Evolutionary conservation across 2,888 invertebrate genomes (phyloP).

Genomic region (Acronicta psi): DNA sequence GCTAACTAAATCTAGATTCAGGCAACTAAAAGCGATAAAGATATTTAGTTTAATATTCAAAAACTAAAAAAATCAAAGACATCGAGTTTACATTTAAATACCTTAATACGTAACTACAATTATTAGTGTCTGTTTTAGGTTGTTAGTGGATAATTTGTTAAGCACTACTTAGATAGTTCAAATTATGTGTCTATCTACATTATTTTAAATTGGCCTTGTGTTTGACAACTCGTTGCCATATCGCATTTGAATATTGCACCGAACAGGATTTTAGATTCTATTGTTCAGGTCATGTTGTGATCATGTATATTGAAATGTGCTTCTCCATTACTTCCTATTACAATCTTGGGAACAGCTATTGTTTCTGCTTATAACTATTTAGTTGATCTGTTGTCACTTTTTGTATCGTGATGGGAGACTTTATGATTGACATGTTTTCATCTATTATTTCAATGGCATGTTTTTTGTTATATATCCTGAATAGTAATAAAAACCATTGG

Average conservation of each 20-base stretch:
- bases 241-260: constrained; percentile 75
- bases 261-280: constrained; percentile 69
- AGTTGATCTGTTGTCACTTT: constrained; percentile 43
- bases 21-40: background rate
- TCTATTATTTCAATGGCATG: constrained; percentile 28
- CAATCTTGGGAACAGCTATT: constrained; percentile 36
- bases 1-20: background rate
- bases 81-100: background rate
- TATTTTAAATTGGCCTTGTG: constrained; percentile 59
- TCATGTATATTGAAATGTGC: constrained; percentile 53
- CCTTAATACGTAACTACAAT: too few relatives aligned
- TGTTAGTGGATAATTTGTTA: too few relatives aligned
- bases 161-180: too few relatives aligned
- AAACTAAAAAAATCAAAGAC: too few relatives aligned
- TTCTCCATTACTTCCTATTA: constrained; percentile 55
- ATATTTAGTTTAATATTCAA: too few relatives aligned
- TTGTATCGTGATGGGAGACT: constrained; percentile 35
- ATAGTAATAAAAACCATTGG: constrained; percentile 17
- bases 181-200: constrained; percentile 25
- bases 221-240: constrained; percentile 71
- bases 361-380: constrained; percentile 38
- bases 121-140: too few relatives aligned
- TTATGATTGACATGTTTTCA: constrained; percentile 37
- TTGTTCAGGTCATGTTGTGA: constrained; percentile 64
- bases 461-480: constrained; percentile 30